Evolutionary conservation across 2,113 vertebrate genomes (phyloP), one percentile per base, ranked within the genome.

Genomic region (Gnathonemus echidnorhynchus): DNA sequence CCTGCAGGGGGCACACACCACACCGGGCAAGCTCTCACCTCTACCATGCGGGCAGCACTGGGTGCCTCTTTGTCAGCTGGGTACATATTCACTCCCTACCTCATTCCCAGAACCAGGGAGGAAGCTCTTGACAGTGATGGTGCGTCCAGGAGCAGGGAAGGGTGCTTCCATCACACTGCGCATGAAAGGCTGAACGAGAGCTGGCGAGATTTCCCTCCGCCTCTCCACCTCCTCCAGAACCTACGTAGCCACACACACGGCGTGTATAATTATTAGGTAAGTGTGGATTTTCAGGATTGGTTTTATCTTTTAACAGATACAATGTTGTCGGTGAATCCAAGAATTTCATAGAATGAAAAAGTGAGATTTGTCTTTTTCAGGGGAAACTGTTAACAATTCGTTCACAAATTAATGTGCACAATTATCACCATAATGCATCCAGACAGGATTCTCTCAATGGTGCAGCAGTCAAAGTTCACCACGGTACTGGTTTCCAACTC

Each of bases 221-320:
- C 97, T 97, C 94, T 99, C 98, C 90, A 98, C 98, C 95, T 99
- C 98, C 92, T 99, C 98, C 93, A 99, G 93, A 92, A 99, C 98
- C 98, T 99, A 80, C 53, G 89, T 66, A 92, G 58, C 92, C 46
- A 89, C n/a, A 89, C 42, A 92, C 45, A 74, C 85, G 13, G 7
- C 24, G 9, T 3, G 9, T 27, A 9, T n/a, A 66, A 27, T 27
- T 66, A 66, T 27, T 66, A 66, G 9, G 8, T 2, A 27, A 66
- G 58, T 66, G 58, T 9, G 7, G 24, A n/a, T n/a, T 62, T 62
- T 62, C 58, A 62, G 24, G 21, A n/a, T 9, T 3, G 24, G 24
- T 62, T 62, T 62, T 10, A n/a, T 8, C 27, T 66, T 70, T 70
- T 1, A 31, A 31, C n/a, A 70, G n/a, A 31, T 13, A 31, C 62